Evolutionary conservation across 1,140 invertebrate genomes (phyloP), one percentile per base, ranked within the genome.

Genomic region (Drosophila neocordata): DNA sequence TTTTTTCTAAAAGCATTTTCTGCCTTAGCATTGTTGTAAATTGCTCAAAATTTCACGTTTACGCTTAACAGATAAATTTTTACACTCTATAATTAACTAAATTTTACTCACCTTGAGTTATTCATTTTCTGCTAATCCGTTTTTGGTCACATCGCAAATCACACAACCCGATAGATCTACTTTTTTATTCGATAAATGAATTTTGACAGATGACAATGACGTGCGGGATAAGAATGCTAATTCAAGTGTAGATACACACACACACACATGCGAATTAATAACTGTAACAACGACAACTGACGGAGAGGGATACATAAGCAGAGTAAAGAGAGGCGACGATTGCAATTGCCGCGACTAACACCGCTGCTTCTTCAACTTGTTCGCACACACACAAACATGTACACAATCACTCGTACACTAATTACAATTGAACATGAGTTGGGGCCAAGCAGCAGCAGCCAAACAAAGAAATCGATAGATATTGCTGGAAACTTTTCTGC

Each of bases 1-100:
- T 20, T 44, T 31, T 90, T 89, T 84, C 89, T 84, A 91, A 91
- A 91, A 89, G 66, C 89, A 91, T 79, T 91, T 90, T 90, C 80
- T 85, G 89, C 89, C 89, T 91, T 72, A 67, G 75, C 82, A 82
- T 91, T 91, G 80, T 90, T 82, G 77, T 88, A 91, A 89, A 82
- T 85, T 75, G 75, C 71, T 87, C 76, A 73, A 73, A 73, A 73
- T 89, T 90, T 90, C 84, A 89, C 77, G 70, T 57, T 73, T 65
- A 63, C 20, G 13, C 70, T 53, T 62, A 24, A 4, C 34, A 7
- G 1, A 22, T 44, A 18, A 34, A 52, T 61, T 68, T 63, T 37
- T 41, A 15, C 22, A 41, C 7, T 41, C 44, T n/a, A 35, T 57
- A 20, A 57, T 35, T 18, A 11, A 56, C 12, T 44, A 55, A 44